These are phyloP conservation scores for Meloe dianella DNA, from an alignment of 2,888 invertebrate genomes.

Conservation along the genomic window DNA sequence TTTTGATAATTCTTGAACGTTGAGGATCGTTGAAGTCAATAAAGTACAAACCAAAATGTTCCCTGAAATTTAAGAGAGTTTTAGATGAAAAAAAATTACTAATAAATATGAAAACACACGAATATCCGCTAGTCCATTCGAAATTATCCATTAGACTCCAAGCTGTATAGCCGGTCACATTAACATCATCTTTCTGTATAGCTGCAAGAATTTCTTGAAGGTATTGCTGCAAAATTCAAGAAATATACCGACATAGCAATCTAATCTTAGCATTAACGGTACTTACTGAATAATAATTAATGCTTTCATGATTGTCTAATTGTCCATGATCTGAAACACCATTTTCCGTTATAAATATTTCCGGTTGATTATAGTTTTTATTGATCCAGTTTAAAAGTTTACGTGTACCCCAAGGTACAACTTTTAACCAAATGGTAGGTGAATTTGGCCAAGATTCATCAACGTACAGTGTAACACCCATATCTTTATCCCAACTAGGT, in stretches of 20 bases:
- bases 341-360: conserved; percentile 65
- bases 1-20: conserved; percentile 26
- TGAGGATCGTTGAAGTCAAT: conserved; percentile 21
- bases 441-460: conserved; percentile 31
- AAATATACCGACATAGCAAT: neutral
- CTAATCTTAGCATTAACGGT: too few relatives aligned
- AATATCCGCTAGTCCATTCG: conserved; percentile 60
- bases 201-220: conserved; percentile 57
- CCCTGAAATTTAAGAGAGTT: conserved; percentile 16
- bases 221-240: conserved; percentile 53
- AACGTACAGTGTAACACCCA: conserved; percentile 27
- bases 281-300: conserved; percentile 54
- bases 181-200: conserved; percentile 54
- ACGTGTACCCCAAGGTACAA: conserved; percentile 63
- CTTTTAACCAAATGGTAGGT: conserved; percentile 28
- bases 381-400: conserved; percentile 60
- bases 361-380: conserved; percentile 58
- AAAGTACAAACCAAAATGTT: conserved; percentile 25
- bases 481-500: conserved; percentile 24
- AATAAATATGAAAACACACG: conserved; percentile 50
- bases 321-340: conserved; percentile 63
- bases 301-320: conserved; percentile 60
- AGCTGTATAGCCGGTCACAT: conserved; percentile 57
- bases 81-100: neutral
- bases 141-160: conserved; percentile 51